phyloP scores from a whole-genome alignment of 1,140 invertebrate genomes.

The Propsilocerus akamusi region DNA sequence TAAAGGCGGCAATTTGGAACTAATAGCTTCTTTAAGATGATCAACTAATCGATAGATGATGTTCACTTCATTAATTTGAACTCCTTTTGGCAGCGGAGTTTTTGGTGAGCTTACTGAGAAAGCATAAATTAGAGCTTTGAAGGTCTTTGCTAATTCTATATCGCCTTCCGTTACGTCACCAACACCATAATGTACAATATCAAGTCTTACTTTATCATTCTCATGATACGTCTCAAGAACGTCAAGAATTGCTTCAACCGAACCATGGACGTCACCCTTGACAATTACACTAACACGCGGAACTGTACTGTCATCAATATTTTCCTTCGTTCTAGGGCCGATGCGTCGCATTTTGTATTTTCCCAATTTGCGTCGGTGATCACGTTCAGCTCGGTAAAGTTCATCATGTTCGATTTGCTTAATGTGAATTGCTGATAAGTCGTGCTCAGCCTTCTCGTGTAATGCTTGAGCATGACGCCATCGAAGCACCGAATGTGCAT shows the following conservation, averaged over 20 bases:
- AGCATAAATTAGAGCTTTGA: conserved; percentile 69
- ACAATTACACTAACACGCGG: conserved; percentile 36
- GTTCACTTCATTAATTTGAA: conserved; percentile 52
- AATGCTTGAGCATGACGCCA: conserved; percentile 35
- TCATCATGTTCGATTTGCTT: conserved; percentile 48
- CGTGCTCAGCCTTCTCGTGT: conserved; percentile 39
- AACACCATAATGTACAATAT: conserved; percentile 79
- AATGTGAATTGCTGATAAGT: conserved; percentile 37
- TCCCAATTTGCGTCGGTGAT: conserved; percentile 37
- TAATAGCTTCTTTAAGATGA: conserved; percentile 66
- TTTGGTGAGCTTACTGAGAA: conserved; percentile 53
- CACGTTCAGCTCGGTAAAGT: conserved; percentile 45
- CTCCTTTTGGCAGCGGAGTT: conserved; percentile 18
- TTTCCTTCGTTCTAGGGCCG: conserved; percentile 33
- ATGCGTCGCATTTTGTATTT: conserved; percentile 22
- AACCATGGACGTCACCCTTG: conserved; percentile 71
- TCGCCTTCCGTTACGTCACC: conserved; percentile 69
- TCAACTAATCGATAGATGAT: conserved; percentile 87
- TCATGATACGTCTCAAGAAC: conserved; percentile 75
- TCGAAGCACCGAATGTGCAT: conserved; percentile 48
- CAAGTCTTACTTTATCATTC: conserved; percentile 51
- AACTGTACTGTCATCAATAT: conserved; percentile 19
- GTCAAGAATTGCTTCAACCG: conserved; percentile 85
- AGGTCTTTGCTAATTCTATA: conserved; percentile 67
- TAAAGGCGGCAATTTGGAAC: conserved; percentile 42